Base-by-base conservation (phyloP, 2,888 invertebrate species). In the Malthinus flaveolus region DNA sequence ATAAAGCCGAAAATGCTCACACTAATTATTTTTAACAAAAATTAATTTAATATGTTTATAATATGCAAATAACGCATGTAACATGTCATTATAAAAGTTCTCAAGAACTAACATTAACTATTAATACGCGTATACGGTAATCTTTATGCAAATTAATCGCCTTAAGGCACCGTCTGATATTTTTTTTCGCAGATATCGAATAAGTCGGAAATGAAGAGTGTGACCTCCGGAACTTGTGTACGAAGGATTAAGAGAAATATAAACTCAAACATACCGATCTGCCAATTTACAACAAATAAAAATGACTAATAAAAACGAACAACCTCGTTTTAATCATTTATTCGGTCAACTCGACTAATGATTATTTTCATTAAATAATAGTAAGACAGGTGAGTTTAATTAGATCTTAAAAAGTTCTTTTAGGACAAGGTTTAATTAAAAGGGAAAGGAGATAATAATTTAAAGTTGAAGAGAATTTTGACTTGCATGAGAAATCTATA, bases 211-310 rank as follows among this genome's bases (percentile, higher is more conserved):
- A 47, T 33, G 39, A 36, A 34, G 13, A 39, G 51, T 32, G 6
- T 39, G 51, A 47, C 56, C 56, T 57, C 56, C 56, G 56, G 56
- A 51, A 57, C 37, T 37, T 57, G 51, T 3, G 23, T 23, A 57
- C 51, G 50, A 57, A 57, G 56, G 56, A 8, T 51, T 36, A 39
- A 36, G 32, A 49, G 5, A 45, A 42, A 49, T 13, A 35, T 45
- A 57, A 46, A 57, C n/a, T n/a, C 15, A 23, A 23, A 23, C 23
- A 23, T 42, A 23, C 12, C 39, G 11, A 15, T 42, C 39, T 42
- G 23, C 9, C 15, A 15, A 42, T 42, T 15, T 42, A 42, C 10
- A 42, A 42, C 15, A 42, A 42, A 42, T 42, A 42, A 37, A 37
- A 23, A 15, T n/a, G 15, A 42, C 23, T 42, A 23, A 23, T 37